Evolutionary conservation across 2,797 vertebrate genomes (phyloP), one percentile per base, ranked within the genome.

Genomic region (Spinus olivaceus): DNA sequence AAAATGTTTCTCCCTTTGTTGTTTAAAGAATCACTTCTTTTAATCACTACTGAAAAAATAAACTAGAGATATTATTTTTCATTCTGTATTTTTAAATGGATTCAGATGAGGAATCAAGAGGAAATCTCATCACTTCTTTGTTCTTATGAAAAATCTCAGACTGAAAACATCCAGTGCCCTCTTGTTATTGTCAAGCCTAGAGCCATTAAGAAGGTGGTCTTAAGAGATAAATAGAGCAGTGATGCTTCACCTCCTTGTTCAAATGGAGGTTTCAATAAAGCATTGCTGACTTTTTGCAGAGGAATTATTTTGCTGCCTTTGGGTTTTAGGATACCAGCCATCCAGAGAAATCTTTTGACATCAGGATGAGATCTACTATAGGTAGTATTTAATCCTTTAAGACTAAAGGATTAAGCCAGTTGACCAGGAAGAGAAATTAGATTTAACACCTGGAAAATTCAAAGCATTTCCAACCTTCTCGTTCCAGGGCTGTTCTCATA

Each of bases 341-440:
- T 95, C 94, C 51, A 37, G 86, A 96, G 93, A 96, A 97, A 97
- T 93, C 95, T 97, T 97, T 95, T 96, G 84, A 95, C 87, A 95
- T 96, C 87, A n/a, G 94, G 79, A 86, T 95, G 86, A 97, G 92
- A 95, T 86, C 96, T 94, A 21, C 93, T 84, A 86, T 83, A 88
- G 95, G 93, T 94, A 95, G 83, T 83, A 88, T 92, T 94, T 97
- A 97, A 97, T 96, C 95, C 94, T 92, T 96, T 97, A 97, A 97
- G 79, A 63, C 91, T 95, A 84, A 96, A 87, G 64, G 74, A 90
- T 93, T 93, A 94, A 95, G 32, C 47, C 81, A 76, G 90, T 74
- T 96, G 95, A 96, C 94, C 91, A 94, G 74, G 88, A 96, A 96
- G 78, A 96, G 41, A 94, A 88, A 94, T 89, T 93, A 94, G 86